Conservation (phyloP, 2,113 vertebrate genomes). For the Tragelaphus imberbis region DNA sequence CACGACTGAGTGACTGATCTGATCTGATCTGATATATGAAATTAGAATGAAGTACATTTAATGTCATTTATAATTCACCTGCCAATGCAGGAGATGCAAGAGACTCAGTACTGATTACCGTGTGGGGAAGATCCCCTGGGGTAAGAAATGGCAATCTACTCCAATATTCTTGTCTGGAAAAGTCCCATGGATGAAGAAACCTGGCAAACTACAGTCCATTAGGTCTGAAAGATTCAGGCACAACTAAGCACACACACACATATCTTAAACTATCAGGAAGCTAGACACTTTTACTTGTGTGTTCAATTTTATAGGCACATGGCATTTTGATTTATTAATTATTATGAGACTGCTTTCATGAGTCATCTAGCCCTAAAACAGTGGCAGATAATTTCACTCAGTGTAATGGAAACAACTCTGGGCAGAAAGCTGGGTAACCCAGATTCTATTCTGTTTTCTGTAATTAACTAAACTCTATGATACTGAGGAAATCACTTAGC, state of each 20-base stretch:
- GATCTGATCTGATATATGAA: neutral
- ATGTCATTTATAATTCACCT: neutral
- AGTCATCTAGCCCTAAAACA: neutral
- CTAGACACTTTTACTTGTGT: neutral
- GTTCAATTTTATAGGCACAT: neutral
- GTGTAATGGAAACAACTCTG: neutral
- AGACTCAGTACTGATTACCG: neutral
- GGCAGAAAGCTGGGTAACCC: slow-evolving; percentile 35
- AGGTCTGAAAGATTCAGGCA: neutral
- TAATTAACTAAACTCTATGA: slow-evolving; percentile 54
- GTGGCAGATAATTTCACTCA: neutral
- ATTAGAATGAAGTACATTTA: neutral
- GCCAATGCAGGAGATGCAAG: neutral
- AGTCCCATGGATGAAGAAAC: neutral
- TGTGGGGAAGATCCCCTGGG: neutral
- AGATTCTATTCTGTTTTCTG: slow-evolving; percentile 57
- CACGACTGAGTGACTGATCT: no score
- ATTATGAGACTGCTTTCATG: neutral
- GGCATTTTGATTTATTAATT: neutral
- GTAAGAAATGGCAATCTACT: neutral
- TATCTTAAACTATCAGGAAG: neutral
- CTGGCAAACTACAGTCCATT: neutral
- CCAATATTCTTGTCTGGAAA: neutral
- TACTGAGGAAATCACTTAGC: slow-evolving; percentile 62
- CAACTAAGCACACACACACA: neutral